A percentile compares a stretch with the other conserved stretches of the same genome.
Conservation (phyloP, 1,140 invertebrate species). For the Pogonognathellus flavescens region DNA sequence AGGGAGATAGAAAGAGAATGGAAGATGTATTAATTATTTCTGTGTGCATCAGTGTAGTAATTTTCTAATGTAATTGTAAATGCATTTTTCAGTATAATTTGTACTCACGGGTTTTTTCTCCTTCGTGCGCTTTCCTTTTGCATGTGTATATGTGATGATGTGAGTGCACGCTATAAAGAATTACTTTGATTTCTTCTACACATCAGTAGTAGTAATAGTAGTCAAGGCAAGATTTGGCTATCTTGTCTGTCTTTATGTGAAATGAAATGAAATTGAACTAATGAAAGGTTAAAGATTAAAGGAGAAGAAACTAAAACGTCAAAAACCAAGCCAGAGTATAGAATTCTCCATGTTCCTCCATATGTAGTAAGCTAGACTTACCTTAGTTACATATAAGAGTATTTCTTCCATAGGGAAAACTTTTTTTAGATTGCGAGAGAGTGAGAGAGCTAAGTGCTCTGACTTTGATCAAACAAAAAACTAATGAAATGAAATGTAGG, state of each 20-base stretch:
- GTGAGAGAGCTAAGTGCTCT: slow-evolving; percentile 16
- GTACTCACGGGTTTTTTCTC: not conserved
- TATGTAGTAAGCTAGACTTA: not conserved
- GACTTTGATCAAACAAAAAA: slow-evolving; percentile 50
- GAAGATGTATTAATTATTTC: slow-evolving; percentile 44
- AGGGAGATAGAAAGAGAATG: not conserved
- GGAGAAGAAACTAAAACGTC: slow-evolving; percentile 22
- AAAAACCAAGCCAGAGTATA: slow-evolving; percentile 1
- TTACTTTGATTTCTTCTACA: too few relatives aligned
- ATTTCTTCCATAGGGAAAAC: not conserved
- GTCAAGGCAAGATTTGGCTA: not conserved
- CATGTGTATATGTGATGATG: not conserved
- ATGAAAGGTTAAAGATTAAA: slow-evolving; percentile 43
- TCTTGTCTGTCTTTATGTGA: slow-evolving; percentile 18
- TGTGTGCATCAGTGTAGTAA: slow-evolving; percentile 11
- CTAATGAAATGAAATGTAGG: slow-evolving; percentile 47
- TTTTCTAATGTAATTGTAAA: slow-evolving; percentile 39
- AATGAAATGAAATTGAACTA: slow-evolving; percentile 21
- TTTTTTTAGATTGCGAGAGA: not conserved
- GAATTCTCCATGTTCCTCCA: too few relatives aligned
- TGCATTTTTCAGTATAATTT: slow-evolving; percentile 6
- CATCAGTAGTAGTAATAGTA: too few relatives aligned
- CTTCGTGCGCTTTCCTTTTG: not conserved
- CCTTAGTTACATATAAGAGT: not conserved
- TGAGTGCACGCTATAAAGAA: too few relatives aligned